Conservation (phyloP, 1,140 invertebrate genomes). For the Chelonus insularis region DNA sequence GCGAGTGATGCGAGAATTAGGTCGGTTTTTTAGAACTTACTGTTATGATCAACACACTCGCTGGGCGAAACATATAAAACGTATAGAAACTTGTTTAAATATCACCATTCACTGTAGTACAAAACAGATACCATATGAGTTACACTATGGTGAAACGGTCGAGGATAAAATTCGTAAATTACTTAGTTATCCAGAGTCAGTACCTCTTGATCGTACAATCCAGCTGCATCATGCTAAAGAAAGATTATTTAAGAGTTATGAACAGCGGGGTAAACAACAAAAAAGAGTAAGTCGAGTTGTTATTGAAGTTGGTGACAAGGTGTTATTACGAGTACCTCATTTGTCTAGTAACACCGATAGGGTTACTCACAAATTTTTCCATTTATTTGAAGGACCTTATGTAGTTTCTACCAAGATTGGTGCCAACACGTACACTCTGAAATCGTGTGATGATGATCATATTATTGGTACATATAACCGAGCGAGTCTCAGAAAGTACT, state of each 20-base stretch:
- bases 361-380: slow-evolving; percentile 24
- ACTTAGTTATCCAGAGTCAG: background rate
- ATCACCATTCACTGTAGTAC: slow-evolving; percentile 26
- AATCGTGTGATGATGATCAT: background rate
- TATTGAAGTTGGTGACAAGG: background rate
- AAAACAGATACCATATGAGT: slow-evolving; percentile 24
- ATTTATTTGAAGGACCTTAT: slow-evolving; percentile 17
- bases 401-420: background rate
- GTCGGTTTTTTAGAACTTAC: slow-evolving; percentile 24
- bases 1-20: slow-evolving; percentile 27
- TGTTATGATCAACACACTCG: slow-evolving; percentile 20
- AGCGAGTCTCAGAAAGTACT: slow-evolving; percentile 15
- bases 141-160: slow-evolving; percentile 27
- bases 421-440: slow-evolving; percentile 5
- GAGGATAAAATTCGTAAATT: slow-evolving; percentile 11
- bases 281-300: background rate
- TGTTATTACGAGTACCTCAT: slow-evolving; percentile 12
- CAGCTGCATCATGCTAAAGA: slow-evolving; percentile 2
- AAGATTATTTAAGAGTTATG: background rate
- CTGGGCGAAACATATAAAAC: slow-evolving; percentile 23
- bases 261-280: slow-evolving; percentile 7
- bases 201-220: background rate
- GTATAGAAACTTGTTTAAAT: slow-evolving; percentile 20
- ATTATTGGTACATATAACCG: slow-evolving; percentile 20
- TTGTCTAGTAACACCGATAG: slow-evolving; percentile 6